These are phyloP conservation scores for Aegithalos caudatus DNA, from an alignment of 2,113 vertebrate genomes.

Conservation along the genomic window DNA sequence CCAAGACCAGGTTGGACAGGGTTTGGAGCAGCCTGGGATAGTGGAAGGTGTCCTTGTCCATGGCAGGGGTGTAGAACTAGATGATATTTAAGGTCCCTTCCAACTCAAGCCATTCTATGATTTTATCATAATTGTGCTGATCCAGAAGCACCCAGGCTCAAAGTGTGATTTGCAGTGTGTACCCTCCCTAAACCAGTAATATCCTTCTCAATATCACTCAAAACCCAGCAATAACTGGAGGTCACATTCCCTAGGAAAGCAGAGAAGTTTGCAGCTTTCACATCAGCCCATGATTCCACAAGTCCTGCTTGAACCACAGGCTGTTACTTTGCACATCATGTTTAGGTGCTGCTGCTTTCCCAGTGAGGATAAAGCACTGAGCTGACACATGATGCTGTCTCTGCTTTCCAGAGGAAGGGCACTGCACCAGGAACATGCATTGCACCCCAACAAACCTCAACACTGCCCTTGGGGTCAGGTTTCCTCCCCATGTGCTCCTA, in stretches of 20 bases:
- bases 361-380: neutral
- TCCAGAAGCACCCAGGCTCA: neutral
- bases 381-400: neutral
- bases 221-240: neutral
- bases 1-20: neutral
- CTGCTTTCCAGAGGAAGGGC: neutral
- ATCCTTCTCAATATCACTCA: neutral
- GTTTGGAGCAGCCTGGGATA: neutral
- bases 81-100: neutral
- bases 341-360: neutral
- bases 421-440: accelerated
- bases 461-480: neutral
- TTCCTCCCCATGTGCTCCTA: neutral
- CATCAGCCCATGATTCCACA: neutral
- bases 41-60: too few relatives aligned
- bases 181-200: neutral
- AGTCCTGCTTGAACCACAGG: neutral
- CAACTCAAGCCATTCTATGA: neutral
- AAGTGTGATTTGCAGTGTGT: neutral
- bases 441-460: neutral
- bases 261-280: neutral
- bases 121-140: neutral
- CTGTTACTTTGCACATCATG: neutral
- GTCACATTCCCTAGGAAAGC: neutral
- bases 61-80: neutral